These are phyloP conservation scores for Pseudomyrmex concolor DNA, from an alignment of 1,140 invertebrate genomes.

Conservation along the genomic window DNA sequence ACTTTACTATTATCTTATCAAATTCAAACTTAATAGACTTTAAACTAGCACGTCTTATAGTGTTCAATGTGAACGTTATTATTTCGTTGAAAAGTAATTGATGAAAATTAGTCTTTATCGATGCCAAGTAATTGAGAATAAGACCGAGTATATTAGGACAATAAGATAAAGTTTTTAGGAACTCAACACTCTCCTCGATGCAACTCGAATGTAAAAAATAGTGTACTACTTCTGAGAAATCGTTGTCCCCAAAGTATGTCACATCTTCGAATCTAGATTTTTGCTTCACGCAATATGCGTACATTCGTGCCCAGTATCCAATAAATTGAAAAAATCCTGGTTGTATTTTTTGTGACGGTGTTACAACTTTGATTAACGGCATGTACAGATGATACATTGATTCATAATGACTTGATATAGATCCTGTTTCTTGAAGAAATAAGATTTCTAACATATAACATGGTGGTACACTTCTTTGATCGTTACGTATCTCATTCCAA, in stretches of 20 bases:
- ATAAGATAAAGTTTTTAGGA: slow-evolving; percentile 63
- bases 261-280: neutral
- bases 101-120: neutral
- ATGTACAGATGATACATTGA: neutral
- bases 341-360: slow-evolving; percentile 42
- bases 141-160: slow-evolving; percentile 29
- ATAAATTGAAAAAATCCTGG: slow-evolving; percentile 78
- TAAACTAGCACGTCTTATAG: slow-evolving; percentile 35
- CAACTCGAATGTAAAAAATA: slow-evolving; percentile 64
- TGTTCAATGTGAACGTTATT: slow-evolving; percentile 50
- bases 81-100: slow-evolving; percentile 55
- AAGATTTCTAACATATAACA: slow-evolving; percentile 63
- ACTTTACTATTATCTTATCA: slow-evolving; percentile 10
- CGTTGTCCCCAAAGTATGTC: neutral
- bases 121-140: slow-evolving; percentile 52
- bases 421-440: slow-evolving; percentile 40
- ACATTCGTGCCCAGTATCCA: slow-evolving; percentile 62
- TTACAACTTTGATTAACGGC: neutral
- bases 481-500: slow-evolving; percentile 26
- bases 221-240: slow-evolving; percentile 38
- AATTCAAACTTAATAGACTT: slow-evolving; percentile 18
- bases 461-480: neutral
- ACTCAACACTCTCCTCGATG: slow-evolving; percentile 62
- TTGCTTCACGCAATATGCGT: slow-evolving; percentile 41
- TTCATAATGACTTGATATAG: neutral